Evolutionary conservation across 2,113 vertebrate species (phyloP).

Genomic region (Lonchura striata): DNA sequence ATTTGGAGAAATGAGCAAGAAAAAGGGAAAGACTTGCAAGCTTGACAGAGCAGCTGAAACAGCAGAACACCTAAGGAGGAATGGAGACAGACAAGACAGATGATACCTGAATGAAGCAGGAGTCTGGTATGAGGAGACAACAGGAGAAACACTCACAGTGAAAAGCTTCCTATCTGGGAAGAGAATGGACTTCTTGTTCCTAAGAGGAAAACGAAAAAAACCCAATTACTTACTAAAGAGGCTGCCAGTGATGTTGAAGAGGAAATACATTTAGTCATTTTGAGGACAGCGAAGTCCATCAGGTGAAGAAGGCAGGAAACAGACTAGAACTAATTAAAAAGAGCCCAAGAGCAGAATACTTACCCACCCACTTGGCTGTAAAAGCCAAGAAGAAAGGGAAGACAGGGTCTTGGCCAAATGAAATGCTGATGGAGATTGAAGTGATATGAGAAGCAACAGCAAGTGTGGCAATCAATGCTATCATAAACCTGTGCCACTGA

Average conservation of each 20-base stretch:
- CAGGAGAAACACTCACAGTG: not conserved
- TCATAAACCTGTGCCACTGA: not conserved
- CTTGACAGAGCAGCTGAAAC: not conserved
- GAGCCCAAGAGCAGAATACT: not conserved
- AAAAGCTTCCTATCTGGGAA: not conserved
- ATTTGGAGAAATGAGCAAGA: not conserved
- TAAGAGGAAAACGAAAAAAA: not conserved
- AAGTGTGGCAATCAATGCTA: not conserved
- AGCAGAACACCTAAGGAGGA: not conserved
- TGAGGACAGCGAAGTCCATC: not conserved
- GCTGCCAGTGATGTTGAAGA: not conserved
- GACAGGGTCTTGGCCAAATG: not conserved
- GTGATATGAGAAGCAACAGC: not conserved
- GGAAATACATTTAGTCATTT: not conserved
- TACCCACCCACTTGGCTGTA: not conserved
- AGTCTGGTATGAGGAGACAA: not conserved
- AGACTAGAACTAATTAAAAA: not conserved
- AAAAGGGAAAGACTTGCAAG: not conserved
- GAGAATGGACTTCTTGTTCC: not conserved
- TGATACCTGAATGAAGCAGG: not conserved
- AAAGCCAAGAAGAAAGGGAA: not conserved
- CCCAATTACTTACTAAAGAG: not conserved
- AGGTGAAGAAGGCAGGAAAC: not conserved
- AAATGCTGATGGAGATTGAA: not conserved
- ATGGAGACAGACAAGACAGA: not conserved